Evolutionary conservation across 2,888 invertebrate species (phyloP).

Genomic region (Monopis laevigella): DNA sequence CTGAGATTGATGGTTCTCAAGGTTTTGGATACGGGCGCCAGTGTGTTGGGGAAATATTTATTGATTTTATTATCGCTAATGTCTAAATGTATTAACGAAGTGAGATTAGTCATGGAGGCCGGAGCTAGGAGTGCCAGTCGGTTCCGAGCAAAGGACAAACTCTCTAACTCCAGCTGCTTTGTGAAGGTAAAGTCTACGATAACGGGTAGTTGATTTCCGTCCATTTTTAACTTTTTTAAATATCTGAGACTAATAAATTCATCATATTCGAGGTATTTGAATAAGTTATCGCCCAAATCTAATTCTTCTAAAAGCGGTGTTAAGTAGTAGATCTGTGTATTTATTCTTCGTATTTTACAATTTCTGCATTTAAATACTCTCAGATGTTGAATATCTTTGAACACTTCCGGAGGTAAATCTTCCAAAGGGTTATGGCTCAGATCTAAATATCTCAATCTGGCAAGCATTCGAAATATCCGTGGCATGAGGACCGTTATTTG

Average conservation of each 20-base stretch:
- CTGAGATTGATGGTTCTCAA: slow-evolving; percentile 74
- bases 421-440: slow-evolving; percentile 78
- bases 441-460: slow-evolving; percentile 75
- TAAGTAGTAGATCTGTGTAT: slow-evolving; percentile 81
- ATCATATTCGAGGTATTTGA: slow-evolving; percentile 77
- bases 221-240: slow-evolving; percentile 71
- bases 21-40: slow-evolving; percentile 69
- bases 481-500: slow-evolving; percentile 74
- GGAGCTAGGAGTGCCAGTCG: slow-evolving; percentile 78
- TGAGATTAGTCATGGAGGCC: slow-evolving; percentile 77
- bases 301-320: slow-evolving; percentile 76
- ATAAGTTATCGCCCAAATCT: slow-evolving; percentile 80
- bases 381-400: slow-evolving; percentile 79
- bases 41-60: slow-evolving; percentile 69
- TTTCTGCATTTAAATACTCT: slow-evolving; percentile 75
- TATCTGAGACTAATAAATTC: slow-evolving; percentile 76
- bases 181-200: slow-evolving; percentile 77
- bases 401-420: slow-evolving; percentile 81
- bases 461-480: slow-evolving; percentile 77
- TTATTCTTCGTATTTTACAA: slow-evolving; percentile 77
- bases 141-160: slow-evolving; percentile 74
- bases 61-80: slow-evolving; percentile 81
- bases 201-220: slow-evolving; percentile 81
- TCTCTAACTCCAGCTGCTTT: slow-evolving; percentile 60
- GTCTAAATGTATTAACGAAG: slow-evolving; percentile 74